A percentile compares a stretch with the other conserved stretches of the same genome.
These are phyloP conservation scores for Flexamia atlantica DNA, from an alignment of 2,888 invertebrate species.

Conservation along the genomic window DNA sequence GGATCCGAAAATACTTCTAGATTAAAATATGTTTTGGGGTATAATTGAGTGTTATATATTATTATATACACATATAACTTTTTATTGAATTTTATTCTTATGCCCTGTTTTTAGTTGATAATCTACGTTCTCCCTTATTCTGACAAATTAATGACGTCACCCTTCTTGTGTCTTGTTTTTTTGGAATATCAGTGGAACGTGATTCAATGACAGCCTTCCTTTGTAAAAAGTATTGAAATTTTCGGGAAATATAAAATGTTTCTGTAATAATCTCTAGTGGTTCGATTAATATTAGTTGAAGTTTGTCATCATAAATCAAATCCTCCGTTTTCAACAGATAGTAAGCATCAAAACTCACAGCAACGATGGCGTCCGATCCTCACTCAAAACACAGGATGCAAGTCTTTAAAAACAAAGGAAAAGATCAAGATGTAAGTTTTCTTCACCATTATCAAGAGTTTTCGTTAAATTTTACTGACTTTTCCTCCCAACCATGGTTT, in stretches of 20 bases:
- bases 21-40: too few species aligned
- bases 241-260: not conserved
- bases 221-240: conserved; percentile 12
- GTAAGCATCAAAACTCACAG: conserved; percentile 63
- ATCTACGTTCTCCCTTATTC: not conserved
- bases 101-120: too few species aligned
- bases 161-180: conserved; percentile 63
- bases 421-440: conserved; percentile 97
- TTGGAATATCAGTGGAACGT: conserved; percentile 61
- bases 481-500: too few species aligned
- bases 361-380: conserved; percentile 87
- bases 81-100: too few species aligned
- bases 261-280: not conserved
- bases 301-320: not conserved
- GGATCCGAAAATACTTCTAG: too few species aligned
- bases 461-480: too few species aligned
- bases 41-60: too few species aligned
- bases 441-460: conserved; percentile 64
- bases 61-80: too few species aligned
- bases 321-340: not conserved
- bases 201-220: conserved; percentile 61
- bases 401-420: conserved; percentile 99
- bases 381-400: conserved; percentile 92
- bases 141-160: conserved; percentile 63
- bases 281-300: not conserved